Evolutionary conservation across 35 echinoderm and acorn worm species (phyloP), one percentile per base, ranked within the genome.

Genomic region (Nesometra sesokonis): DNA sequence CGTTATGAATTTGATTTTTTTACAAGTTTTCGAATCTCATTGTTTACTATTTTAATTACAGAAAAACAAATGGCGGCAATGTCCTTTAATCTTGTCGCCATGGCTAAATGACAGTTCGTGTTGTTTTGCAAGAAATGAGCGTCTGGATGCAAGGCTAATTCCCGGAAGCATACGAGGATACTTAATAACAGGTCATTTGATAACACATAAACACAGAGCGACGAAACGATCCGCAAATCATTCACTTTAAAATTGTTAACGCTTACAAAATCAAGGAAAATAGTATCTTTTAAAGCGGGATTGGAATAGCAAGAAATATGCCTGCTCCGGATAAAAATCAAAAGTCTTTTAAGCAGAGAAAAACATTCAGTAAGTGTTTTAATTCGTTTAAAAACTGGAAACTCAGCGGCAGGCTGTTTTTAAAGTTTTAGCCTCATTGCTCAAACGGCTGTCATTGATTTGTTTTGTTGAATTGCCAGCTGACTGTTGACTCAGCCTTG

Each of bases 321-420:
- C 77, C 78, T 32, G 86, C 76, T n/a, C 35, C 87, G 0, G 80
- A 82, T 30, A 85, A 93, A 78, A 84, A 83, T 13, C 83, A 89
- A 77, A 93, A 91, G 88, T 93, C 94, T 31, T 97, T 97, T 79
- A 97, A 97, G 84, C 94, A 97, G 86, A 90, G 94, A 39, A 97
- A 97, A 84, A 97, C 88, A 35, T 97, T 97, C 77, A 88, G 94
- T 97, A 89, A 97, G 94, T 89, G 36, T 5, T 67, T 67, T 67
- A 43, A 43, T n/a, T n/a, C n/a, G n/a, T n/a, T n/a, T n/a, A n/a
- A n/a, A n/a, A n/a, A n/a, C n/a, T n/a, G n/a, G n/a, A n/a, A n/a
- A n/a, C n/a, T n/a, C n/a, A n/a, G n/a, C n/a, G n/a, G n/a, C 5
- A 43, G 39, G 4, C 15, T 43, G 39, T 43, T 43, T 43, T 43